Base-by-base conservation (phyloP, 1,140 invertebrate species). In the Leptinotarsa lineolata region DNA sequence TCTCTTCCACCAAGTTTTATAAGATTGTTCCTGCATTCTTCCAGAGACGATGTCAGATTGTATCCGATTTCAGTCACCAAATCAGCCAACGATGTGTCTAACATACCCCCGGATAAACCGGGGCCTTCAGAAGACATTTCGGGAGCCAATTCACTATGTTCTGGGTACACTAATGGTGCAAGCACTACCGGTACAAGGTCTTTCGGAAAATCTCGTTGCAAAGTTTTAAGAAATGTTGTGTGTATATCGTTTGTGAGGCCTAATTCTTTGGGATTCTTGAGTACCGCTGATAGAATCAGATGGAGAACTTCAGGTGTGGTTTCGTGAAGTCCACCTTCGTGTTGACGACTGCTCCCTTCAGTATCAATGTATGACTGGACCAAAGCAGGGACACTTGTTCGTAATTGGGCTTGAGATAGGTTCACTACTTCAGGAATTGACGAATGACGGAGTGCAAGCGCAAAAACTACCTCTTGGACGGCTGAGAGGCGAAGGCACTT, bases 391-490 rank as follows among this genome's bases (percentile, higher is more conserved):
- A 97, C 86, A 83, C 93, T 92, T 83, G 91, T 91, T 81, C 92
- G 91, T 44, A 97, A 86, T 85, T 95, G 93, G 77, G 93, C 90
- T 72, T 89, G 85, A 24, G 95, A 92, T 77, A 92, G 88, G 77
- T 86, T 86, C 44, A 89, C 86, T 64, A 93, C 90, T 78, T 97
- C 95, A 63, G 88, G 77, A 83, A 92, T 92, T 13, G 90, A 89
- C 1, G 95, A 95, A 83, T 93, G 90, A 58, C 92, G 89, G 69
- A 97, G 86, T 64, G 93, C 92, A 81, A 97, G 88, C 46, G 93
- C 93, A 86, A 97, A 92, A 21, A 93, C 92, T 80, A 96, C 93
- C 88, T 97, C 95, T 86, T 96, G 94, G 16, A 96, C 91, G 79
- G 92, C 88, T 67, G 91, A 93, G 76, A 97, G 90, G 81, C 92